Evolutionary conservation across 1,140 invertebrate genomes (phyloP), one percentile per base, ranked within the genome.

Genomic region (Latrodectus geometricus): DNA sequence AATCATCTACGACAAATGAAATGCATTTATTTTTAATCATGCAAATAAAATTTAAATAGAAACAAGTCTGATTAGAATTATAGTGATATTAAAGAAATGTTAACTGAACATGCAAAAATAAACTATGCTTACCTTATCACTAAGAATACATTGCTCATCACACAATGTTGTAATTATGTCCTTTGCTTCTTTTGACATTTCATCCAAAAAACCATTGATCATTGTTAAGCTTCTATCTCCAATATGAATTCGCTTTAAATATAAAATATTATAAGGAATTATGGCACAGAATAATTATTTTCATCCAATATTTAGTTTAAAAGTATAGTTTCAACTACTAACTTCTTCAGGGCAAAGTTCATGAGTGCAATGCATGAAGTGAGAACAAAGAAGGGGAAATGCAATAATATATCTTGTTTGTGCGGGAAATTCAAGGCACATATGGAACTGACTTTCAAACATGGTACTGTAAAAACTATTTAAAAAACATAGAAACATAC

Each of bases 131-230:
- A 93, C 92, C 90, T 96, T 96, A 90, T 99, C 97, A 90, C 96
- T 96, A 94, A 99, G 95, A 85, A 95, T 96, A 89, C 97, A 98
- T 89, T 98, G 97, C 90, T 99, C 97, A 92, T 99, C 97, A 92
- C 98, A 99, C 90, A 99, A 98, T 4, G 97, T 97, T 0, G 97
- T 99, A 35, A 99, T 98, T 61, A 99, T 99, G 91, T 99, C 99
- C 91, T 99, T 99, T 0, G 97, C 97, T 92, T 99, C 98, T 92
- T 99, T 99, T 0, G 97, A 97, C 96, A 99, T 99, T 92, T 99
- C 97, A 91, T 99, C 97, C 50, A 99, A 92, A 91, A 98, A 99
- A 93, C 98, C 96, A 90, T 99, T 99, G 0, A 99, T 97, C 73
- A 99, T 97, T 85, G 97, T 98, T 8, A 99, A 92, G 90, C 97